Evolutionary conservation across 2,888 invertebrate species (phyloP), one percentile per base, ranked within the genome.

Genomic region (Lucinisca nassula): DNA sequence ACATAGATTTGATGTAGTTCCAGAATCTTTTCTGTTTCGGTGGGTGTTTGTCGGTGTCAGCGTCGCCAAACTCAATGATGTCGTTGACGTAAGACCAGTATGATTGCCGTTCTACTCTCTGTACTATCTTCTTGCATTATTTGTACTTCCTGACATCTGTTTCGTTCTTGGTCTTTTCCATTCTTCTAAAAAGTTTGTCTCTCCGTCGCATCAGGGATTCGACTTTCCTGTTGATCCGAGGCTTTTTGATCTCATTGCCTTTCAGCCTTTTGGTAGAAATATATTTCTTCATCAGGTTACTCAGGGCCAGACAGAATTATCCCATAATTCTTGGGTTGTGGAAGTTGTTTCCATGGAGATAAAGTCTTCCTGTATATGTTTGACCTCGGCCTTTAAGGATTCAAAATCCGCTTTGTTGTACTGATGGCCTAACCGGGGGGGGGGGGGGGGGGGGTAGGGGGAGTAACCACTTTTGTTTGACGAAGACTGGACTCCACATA

Each of bases 21-120:
- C 70, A 76, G 35, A 82, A 76, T 10, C 49, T 17, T 49, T 82
- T 82, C 51, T 82, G 82, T 45, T 75, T 80, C 12, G 32, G 35
- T 10, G 14, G 72, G 2, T 77, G 37, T 24, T 55, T 21, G 21
- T 24, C 27, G 14, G 51, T 21, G n/a, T 51, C n/a, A 3, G 51
- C 21, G 4, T 51, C 51, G n/a, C 51, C 51, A n/a, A 3, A 14
- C 21, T 51, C 21, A 10, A 51, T 51, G 17, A 51, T 17, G 51
- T 51, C n/a, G 51, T 51, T 51, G 8, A 51, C 51, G 21, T 10
- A 51, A 3, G 51, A 14, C 51, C 51, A 51, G 17, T 51, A 51
- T 4, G 51, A 51, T 21, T 51, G 51, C 21, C 51, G 14, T 51
- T 51, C 17, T 6, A n/a, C 51, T 51, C n/a, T 51, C 51, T 51